Evolutionary conservation across 2,113 vertebrate genomes (phyloP), one percentile per base, ranked within the genome.

Genomic region (Hippocampus barbouri): DNA sequence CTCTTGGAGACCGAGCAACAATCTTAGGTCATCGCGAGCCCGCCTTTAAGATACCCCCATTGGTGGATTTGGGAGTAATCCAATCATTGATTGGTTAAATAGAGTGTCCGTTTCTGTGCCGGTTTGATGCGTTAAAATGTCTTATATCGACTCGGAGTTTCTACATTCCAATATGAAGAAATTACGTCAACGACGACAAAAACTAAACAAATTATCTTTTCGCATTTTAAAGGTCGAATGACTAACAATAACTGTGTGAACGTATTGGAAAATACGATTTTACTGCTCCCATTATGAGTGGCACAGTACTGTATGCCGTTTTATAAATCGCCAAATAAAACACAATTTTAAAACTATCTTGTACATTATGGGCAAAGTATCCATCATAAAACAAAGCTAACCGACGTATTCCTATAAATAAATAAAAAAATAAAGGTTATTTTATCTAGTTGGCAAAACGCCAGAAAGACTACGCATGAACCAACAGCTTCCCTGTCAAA

Each of bases 1-100:
- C 79, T 83, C 84, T 77, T 47, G 21, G 89, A 87, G 91, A 92
- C 93, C 87, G 92, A 92, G 90, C 92, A 86, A 2, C 79, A 79
- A 83, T 70, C 81, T 84, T 80, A 89, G 84, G 82, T 23, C 30
- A 27, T 70, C 68, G 84, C 74, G 57, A 76, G 34, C 83, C 91
- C 85, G 72, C 89, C 80, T 74, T 71, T 65, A 82, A 82, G 40
- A 49, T 60, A 4, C 1, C 73, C 47, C 77, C 76, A 91, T 78
- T 86, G 81, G 49, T 2, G 21, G 38, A 56, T n/a, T 77, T 66
- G 8, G 71, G 69, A 40, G 45, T n/a, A 6, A 1, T 2, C 0
- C 54, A 21, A n/a, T 6, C 64, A 73, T 54, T 73, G 73, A 94
- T 96, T 96, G 94, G 94, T 45, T 77, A 11, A 1, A 64, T 76